Base-by-base conservation (phyloP, 2,888 invertebrate species). In the Stenoptilia bipunctidactyla region DNA sequence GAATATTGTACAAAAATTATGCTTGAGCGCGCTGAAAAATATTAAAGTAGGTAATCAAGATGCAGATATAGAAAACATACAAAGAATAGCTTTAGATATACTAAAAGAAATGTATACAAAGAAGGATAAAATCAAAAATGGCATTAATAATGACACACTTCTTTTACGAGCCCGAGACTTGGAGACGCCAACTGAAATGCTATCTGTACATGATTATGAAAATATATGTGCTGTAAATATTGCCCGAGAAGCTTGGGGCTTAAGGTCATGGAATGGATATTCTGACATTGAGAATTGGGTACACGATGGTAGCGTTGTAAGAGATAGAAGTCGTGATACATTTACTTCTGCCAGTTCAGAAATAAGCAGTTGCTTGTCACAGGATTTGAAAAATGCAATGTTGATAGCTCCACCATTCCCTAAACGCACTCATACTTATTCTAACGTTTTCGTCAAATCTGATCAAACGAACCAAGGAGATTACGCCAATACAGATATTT, bases 201-300 rank as follows among this genome's bases (percentile, higher is more conserved):
- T 88, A 38, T 88, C 88, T 3, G 86, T 88, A 37, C 89, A 89
- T 52, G 89, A 89, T 55, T 89, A 89, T 53, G 89, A 89, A 61
- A 89, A 89, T 55, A 85, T 89, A 47, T 88, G 88, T 56, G 87
- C 88, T 1, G 82, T 89, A 3, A 88, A 88, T 50, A 87, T 89
- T 40, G 88, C 88, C 1, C 69, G 89, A 45, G 88, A 88, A 57
- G 86, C 87, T 12, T 87, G 88, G 87, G 89, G 88, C 0, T 66
- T 89, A 38, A 74, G 89, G 34, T 88, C 88, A 27, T 89, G 89
- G 89, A 86, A 86, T 53, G 88, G 87, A 2, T 89, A 89, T 54
- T 86, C 83, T 25, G 88, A 89, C 48, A 89, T 89, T 41, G 88
- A 88, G 57, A 88, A 87, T 39, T 87, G 87, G 68, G 69, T 86